Conservation (phyloP, 2,797 vertebrate genomes). For the Darevskia nairensis region DNA sequence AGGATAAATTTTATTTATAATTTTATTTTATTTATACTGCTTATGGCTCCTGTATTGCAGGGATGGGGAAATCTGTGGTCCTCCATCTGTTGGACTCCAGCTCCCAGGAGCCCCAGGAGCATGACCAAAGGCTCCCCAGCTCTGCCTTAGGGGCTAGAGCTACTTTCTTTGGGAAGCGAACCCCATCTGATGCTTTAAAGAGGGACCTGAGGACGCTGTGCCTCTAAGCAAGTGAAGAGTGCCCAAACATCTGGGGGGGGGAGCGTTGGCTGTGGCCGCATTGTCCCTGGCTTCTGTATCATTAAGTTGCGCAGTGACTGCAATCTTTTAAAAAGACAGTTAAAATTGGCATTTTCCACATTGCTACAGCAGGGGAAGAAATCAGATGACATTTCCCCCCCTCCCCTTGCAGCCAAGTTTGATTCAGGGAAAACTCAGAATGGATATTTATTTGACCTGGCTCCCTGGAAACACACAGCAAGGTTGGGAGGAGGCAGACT, state of each 20-base stretch:
- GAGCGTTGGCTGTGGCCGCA: no score
- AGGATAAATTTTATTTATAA: no score
- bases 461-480: slow-evolving; percentile 4
- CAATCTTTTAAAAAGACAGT: slow-evolving; percentile 8
- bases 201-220: background rate
- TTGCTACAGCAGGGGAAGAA: background rate
- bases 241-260: no score
- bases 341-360: slow-evolving; percentile 7
- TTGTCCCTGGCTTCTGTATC: slow-evolving; percentile 3
- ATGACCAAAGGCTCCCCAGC: no score
- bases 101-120: no score
- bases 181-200: background rate
- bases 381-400: slow-evolving; percentile 2
- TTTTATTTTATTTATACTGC: background rate
- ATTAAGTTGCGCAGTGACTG: background rate
- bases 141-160: background rate
- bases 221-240: background rate
- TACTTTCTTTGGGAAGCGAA: background rate
- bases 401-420: slow-evolving; percentile 10
- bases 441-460: slow-evolving; percentile 12
- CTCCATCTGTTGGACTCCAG: no score
- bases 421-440: slow-evolving; percentile 10
- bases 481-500: background rate
- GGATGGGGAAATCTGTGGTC: background rate
- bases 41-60: background rate